A percentile compares a stretch with the other conserved stretches of the same genome.
These are phyloP conservation scores for Hypena proboscidalis DNA, from an alignment of 2,888 invertebrate species.

Conservation along the genomic window DNA sequence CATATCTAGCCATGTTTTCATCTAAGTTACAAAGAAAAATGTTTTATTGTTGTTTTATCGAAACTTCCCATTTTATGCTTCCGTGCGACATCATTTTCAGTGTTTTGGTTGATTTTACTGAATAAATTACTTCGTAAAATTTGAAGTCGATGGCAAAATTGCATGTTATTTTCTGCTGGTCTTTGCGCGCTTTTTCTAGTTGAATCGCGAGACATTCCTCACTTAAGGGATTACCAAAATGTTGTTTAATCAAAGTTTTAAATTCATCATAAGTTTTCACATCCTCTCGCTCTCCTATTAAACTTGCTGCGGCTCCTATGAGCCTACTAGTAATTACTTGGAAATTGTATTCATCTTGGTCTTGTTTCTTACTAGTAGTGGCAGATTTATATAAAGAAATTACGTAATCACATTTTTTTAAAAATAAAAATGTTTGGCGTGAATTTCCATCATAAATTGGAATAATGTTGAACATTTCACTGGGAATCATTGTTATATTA, in stretches of 20 bases:
- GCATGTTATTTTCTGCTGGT: constrained; percentile 12
- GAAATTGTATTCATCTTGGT: constrained; percentile 13
- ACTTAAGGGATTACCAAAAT: constrained; percentile 24
- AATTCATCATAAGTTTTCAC: constrained; percentile 14
- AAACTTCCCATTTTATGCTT: constrained; percentile 16
- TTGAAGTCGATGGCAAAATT: constrained; percentile 25
- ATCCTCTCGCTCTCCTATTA: constrained; percentile 20
- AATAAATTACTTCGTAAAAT: background rate
- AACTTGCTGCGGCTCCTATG: constrained; percentile 12
- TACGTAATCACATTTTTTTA: constrained; percentile 17
- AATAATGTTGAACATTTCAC: constrained; percentile 10
- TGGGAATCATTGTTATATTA: constrained; percentile 4
- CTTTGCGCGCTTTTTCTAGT: constrained; percentile 16
- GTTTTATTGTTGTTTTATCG: constrained; percentile 20
- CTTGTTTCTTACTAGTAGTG: no score
- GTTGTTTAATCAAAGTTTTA: constrained; percentile 7
- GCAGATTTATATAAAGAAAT: background rate
- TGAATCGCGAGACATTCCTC: constrained; percentile 23
- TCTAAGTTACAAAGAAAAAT: constrained; percentile 21
- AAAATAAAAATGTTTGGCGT: constrained; percentile 7
- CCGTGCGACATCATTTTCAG: background rate
- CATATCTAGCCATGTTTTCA: constrained; percentile 14
- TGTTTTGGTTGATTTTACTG: background rate
- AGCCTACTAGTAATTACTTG: constrained; percentile 18
- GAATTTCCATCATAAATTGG: constrained; percentile 10